Evolutionary conservation across 2,888 invertebrate species (phyloP).

Genomic region (Syritta pipiens): DNA sequence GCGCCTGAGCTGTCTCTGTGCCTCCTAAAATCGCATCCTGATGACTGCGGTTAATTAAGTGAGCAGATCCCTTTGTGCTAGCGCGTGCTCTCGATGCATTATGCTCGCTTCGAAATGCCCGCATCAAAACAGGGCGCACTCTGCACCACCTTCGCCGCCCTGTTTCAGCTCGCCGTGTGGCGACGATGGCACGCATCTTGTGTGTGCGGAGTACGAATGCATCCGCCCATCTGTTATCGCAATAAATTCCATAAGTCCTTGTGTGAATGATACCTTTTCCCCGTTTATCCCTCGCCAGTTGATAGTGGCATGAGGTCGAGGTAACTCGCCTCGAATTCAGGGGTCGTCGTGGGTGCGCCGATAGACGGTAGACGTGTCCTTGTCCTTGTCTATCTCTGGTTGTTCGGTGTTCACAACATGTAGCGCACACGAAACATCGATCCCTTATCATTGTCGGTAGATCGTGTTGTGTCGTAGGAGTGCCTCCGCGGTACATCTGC

Average conservation of each 20-base stretch:
- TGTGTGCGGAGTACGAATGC: conserved; percentile 41
- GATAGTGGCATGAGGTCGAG: conserved; percentile 45
- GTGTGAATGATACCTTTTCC: conserved; percentile 31
- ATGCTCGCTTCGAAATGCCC: conserved; percentile 31
- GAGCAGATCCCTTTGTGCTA: conserved; percentile 3
- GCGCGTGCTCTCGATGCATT: conserved; percentile 45
- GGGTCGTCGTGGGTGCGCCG: conserved; percentile 49
- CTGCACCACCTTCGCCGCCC: conserved; percentile 28
- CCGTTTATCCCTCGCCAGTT: conserved; percentile 31
- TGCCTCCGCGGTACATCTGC: conserved; percentile 48
- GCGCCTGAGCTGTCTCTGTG: too few species aligned
- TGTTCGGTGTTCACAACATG: conserved; percentile 56
- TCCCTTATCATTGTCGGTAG: conserved; percentile 54
- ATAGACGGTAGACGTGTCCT: too few species aligned
- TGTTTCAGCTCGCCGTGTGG: conserved; percentile 1
- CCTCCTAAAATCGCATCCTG: conserved; percentile 44
- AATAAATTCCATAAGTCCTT: conserved; percentile 62
- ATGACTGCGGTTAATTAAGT: conserved; percentile 30
- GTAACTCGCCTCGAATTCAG: too few species aligned
- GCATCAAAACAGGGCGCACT: conserved; percentile 47
- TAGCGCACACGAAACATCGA: conserved; percentile 55
- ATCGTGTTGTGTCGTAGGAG: conserved; percentile 66
- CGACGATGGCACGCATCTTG: conserved; percentile 24
- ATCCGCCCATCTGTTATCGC: conserved; percentile 69
- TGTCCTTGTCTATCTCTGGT: conserved; percentile 39